phyloP scores from a whole-genome alignment of 2,113 vertebrate species.

The Notothenia coriiceps region DNA sequence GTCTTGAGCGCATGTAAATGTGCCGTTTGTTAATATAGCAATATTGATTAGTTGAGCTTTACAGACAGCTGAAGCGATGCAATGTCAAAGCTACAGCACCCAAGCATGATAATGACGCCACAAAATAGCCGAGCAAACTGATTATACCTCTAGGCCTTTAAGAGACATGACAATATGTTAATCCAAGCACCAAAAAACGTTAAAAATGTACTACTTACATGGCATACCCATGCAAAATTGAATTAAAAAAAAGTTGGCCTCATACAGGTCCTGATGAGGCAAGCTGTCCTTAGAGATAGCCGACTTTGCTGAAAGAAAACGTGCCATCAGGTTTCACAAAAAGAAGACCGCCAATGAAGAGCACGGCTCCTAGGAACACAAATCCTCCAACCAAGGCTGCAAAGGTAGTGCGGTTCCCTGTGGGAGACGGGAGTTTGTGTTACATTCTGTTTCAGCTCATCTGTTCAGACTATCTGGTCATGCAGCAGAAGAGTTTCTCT shows the following conservation, averaged over 20 bases:
- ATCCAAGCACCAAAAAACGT: background rate
- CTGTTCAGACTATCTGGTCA: background rate
- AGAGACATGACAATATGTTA: background rate
- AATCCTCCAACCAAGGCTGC: slow-evolving; percentile 51
- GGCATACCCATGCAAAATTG: slow-evolving; percentile 27
- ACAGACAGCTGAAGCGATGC: slow-evolving; percentile 2
- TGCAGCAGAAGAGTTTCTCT: slow-evolving; percentile 9
- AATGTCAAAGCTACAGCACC: slow-evolving; percentile 4
- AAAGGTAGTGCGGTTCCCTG: slow-evolving; percentile 67
- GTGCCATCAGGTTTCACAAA: slow-evolving; percentile 34
- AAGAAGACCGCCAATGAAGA: background rate
- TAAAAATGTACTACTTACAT: background rate
- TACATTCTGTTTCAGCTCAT: slow-evolving; percentile 39
- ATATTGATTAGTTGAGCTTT: background rate
- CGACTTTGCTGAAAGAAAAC: slow-evolving; percentile 36
- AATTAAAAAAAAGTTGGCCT: slow-evolving; percentile 4
- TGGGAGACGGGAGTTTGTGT: slow-evolving; percentile 54
- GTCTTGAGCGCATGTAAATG: background rate
- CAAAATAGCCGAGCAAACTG: slow-evolving; percentile 3
- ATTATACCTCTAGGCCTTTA: background rate
- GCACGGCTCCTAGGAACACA: slow-evolving; percentile 14
- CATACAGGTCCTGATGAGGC: slow-evolving; percentile 47
- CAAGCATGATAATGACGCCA: slow-evolving; percentile 4
- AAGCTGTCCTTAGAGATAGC: slow-evolving; percentile 17
- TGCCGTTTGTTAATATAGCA: background rate